Conservation (phyloP, 1,140 invertebrate species). For the Reticulitermes speratus region DNA sequence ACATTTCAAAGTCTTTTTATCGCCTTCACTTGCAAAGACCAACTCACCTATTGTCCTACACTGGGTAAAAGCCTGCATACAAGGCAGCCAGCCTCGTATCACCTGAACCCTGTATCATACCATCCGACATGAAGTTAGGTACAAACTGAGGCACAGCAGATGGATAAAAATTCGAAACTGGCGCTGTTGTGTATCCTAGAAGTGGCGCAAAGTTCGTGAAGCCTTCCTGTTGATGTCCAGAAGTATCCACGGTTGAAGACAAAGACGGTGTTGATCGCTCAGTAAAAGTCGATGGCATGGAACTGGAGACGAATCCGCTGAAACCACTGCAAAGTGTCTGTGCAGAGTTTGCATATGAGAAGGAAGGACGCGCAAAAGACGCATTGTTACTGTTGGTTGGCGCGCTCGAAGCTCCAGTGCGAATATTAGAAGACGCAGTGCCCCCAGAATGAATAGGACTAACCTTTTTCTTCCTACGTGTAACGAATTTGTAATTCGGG, state of each 20-base stretch:
- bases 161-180: neutral
- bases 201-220: neutral
- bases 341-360: neutral
- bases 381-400: neutral
- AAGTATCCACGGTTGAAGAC: neutral
- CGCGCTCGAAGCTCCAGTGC: neutral
- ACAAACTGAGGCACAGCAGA: too few relatives aligned
- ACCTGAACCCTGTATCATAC: too few relatives aligned
- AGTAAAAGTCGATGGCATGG: neutral
- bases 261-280: neutral
- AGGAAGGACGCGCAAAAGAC: neutral
- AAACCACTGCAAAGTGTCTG: neutral
- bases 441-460: neutral
- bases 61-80: too few relatives aligned
- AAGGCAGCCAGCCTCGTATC: too few relatives aligned
- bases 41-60: too few relatives aligned
- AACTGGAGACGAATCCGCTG: neutral
- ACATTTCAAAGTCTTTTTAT: too few relatives aligned
- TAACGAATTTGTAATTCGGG: constrained; percentile 71
- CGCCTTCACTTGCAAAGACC: too few relatives aligned
- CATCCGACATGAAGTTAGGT: neutral
- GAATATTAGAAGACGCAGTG: neutral
- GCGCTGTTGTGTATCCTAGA: neutral
- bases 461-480: constrained; percentile 63
- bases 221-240: neutral